Evolutionary conservation across 1,140 invertebrate species (phyloP).

Genomic region (Aphelenchoides avenae): DNA sequence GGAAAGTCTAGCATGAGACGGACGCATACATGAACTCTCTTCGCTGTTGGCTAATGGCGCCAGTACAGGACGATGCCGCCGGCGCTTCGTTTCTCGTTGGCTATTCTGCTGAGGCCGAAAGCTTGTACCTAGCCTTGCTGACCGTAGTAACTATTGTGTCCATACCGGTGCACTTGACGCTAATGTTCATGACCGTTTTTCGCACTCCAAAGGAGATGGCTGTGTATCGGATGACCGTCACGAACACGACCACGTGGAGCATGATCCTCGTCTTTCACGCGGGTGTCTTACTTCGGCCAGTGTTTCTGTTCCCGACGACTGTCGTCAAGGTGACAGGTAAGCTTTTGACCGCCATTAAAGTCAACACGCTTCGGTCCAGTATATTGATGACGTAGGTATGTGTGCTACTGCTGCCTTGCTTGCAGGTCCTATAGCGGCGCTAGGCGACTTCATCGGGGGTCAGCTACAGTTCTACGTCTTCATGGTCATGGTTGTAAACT

Average conservation of each 20-base stretch:
- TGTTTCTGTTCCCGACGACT: constrained; percentile 17
- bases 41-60: too few species aligned
- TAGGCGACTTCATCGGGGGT: constrained; percentile 18
- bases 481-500: constrained; percentile 11
- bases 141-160: constrained; percentile 18
- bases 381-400: too few species aligned
- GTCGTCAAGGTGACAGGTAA: constrained; percentile 10
- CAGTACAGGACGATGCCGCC: too few species aligned
- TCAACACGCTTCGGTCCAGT: too few species aligned
- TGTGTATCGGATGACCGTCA: constrained; percentile 26
- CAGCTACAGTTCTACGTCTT: constrained; percentile 21
- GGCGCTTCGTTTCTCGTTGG: constrained; percentile 2
- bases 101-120: neutral
- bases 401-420: too few species aligned
- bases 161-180: constrained; percentile 15
- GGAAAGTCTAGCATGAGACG: too few species aligned
- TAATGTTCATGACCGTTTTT: constrained; percentile 20
- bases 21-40: too few species aligned
- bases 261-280: constrained; percentile 24
- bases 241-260: constrained; percentile 20
- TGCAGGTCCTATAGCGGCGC: constrained; percentile 2
- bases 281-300: constrained; percentile 17
- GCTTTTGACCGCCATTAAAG: neutral
- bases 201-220: constrained; percentile 22
- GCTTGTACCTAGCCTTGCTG: constrained; percentile 11